These are phyloP conservation scores for Ploceus nigricollis DNA, from an alignment of 2,113 vertebrate genomes.

Conservation along the genomic window DNA sequence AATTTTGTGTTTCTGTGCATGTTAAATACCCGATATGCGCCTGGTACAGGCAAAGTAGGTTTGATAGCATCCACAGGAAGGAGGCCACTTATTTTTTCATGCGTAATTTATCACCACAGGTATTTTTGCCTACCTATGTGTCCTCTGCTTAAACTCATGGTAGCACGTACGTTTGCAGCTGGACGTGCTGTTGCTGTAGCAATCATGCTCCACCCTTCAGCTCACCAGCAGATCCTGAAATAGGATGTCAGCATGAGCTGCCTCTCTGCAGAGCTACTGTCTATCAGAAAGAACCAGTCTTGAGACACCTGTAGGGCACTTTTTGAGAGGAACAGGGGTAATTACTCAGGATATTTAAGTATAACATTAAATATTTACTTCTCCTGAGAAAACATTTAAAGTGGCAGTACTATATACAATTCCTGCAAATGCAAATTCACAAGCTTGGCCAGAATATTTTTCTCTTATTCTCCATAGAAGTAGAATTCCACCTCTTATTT, in stretches of 20 bases:
- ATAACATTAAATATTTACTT: conserved; percentile 64
- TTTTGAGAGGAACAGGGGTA: conserved; percentile 28
- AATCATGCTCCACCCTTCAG: neutral
- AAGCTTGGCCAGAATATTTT: neutral
- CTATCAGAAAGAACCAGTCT: conserved; percentile 45
- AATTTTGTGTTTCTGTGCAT: conserved; percentile 3
- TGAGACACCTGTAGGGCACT: conserved; percentile 21
- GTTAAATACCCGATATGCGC: neutral
- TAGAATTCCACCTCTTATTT: conserved; percentile 1
- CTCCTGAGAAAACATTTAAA: conserved; percentile 66
- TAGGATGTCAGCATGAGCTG: conserved; percentile 41
- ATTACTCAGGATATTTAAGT: conserved; percentile 57
- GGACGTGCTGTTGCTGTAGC: conserved; percentile 62
- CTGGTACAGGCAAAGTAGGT: neutral
- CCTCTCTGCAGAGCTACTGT: conserved; percentile 28
- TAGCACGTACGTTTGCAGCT: conserved; percentile 41
- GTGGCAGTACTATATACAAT: conserved; percentile 49
- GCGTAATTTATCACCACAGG: conserved; percentile 45
- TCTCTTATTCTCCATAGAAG: conserved; percentile 19
- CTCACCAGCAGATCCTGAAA: conserved; percentile 54
- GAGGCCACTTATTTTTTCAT: conserved; percentile 49
- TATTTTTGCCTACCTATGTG: conserved; percentile 56
- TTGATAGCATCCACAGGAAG: conserved; percentile 58
- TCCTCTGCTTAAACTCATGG: conserved; percentile 39
- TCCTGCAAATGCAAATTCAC: conserved; percentile 18